A percentile compares a stretch with the other conserved stretches of the same genome.
Conservation (phyloP, 2,113 vertebrate species). For the Megaceryle maxima region DNA sequence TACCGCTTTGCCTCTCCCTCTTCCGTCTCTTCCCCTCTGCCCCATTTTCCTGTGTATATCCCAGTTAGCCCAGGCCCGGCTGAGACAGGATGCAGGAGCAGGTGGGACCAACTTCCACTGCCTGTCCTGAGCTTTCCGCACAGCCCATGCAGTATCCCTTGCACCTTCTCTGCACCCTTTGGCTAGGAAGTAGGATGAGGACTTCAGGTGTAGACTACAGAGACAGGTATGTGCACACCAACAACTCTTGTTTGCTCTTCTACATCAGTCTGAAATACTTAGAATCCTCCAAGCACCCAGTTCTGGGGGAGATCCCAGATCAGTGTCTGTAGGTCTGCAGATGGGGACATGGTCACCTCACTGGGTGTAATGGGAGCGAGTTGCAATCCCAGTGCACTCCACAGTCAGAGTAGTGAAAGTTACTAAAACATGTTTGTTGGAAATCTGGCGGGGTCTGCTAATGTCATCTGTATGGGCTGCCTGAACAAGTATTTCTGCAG, state of each 20-base stretch:
- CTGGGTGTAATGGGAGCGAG: background rate
- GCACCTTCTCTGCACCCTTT: background rate
- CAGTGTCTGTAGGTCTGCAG: background rate
- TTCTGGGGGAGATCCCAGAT: background rate
- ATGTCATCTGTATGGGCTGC: background rate
- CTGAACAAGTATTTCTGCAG: background rate
- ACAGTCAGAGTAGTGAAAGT: background rate
- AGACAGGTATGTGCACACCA: rapidly evolving
- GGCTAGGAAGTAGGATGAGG: background rate
- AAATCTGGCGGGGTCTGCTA: background rate
- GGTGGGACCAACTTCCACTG: background rate
- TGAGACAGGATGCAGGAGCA: no score
- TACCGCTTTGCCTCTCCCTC: no score
- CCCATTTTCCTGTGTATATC: rapidly evolving
- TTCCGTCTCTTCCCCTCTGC: background rate
- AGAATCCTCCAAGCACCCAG: background rate
- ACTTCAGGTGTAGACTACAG: background rate
- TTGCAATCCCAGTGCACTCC: background rate
- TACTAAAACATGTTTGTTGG: background rate
- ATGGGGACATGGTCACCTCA: rapidly evolving
- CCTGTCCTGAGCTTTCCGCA: background rate
- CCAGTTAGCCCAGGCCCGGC: background rate
- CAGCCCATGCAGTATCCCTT: no score
- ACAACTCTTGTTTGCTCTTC: background rate
- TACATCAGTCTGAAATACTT: background rate